Percentiles rank a stretch among this genome's conserved stretches.
Evolutionary conservation across 1,140 invertebrate genomes (phyloP).

Genomic region (Whitmania pigra): DNA sequence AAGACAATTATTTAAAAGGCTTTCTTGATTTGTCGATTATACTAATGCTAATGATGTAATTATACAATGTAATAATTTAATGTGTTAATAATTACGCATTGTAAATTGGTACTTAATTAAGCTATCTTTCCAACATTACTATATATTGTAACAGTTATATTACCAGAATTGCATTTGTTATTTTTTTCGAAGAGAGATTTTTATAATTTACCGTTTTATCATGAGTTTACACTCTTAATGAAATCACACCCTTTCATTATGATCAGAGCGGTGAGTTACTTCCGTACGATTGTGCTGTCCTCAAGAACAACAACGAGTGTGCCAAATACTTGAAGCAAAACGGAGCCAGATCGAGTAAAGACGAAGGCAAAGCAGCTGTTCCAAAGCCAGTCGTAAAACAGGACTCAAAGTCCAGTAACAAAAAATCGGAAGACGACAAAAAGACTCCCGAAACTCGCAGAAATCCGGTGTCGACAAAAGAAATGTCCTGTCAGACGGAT

Average conservation of each 20-base stretch:
- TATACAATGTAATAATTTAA: too few relatives aligned
- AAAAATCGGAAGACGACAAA: slow-evolving; percentile 5
- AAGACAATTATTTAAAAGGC: too few relatives aligned
- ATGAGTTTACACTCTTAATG: too few relatives aligned
- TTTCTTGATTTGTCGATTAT: too few relatives aligned
- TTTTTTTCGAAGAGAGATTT: too few relatives aligned
- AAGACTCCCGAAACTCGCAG: slow-evolving; percentile 18
- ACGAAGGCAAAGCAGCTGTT: slow-evolving; percentile 45
- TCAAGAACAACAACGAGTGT: slow-evolving; percentile 67
- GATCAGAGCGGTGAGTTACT: slow-evolving; percentile 51
- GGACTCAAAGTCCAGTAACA: slow-evolving; percentile 27
- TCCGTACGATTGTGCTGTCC: slow-evolving; percentile 74
- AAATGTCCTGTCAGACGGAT: not conserved
- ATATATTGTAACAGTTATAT: too few relatives aligned
- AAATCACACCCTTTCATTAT: not conserved
- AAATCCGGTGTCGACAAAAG: not conserved
- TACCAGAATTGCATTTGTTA: too few relatives aligned
- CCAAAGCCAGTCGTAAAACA: slow-evolving; percentile 29
- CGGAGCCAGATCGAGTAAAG: slow-evolving; percentile 64
- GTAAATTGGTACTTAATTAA: too few relatives aligned
- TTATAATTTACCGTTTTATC: too few relatives aligned
- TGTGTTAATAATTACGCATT: too few relatives aligned
- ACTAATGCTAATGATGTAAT: too few relatives aligned
- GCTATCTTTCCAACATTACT: too few relatives aligned
- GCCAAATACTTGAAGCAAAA: slow-evolving; percentile 84